phyloP scores from a whole-genome alignment of 2,797 vertebrate genomes.

The Acanthornis magna region DNA sequence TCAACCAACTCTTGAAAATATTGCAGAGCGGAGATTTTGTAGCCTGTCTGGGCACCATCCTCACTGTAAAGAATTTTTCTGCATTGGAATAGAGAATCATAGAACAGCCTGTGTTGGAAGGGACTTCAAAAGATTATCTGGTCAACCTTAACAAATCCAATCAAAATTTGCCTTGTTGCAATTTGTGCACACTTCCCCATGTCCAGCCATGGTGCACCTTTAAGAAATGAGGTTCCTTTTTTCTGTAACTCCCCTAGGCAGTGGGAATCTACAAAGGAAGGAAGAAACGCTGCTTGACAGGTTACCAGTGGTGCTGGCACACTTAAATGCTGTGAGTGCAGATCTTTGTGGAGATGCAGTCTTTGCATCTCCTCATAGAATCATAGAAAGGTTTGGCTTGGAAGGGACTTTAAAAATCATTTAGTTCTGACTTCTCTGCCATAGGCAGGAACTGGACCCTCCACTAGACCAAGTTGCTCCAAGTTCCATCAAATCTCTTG shows the following conservation, averaged over 20 bases:
- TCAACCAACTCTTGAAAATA: not conserved
- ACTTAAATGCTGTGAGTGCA: not conserved
- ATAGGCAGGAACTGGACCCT: not conserved
- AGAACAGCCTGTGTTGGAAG: not conserved
- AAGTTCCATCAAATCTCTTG: not conserved
- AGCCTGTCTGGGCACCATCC: not conserved
- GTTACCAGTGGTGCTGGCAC: not conserved
- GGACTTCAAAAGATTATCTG: not conserved
- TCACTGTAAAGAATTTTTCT: not conserved
- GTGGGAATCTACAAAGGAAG: not conserved
- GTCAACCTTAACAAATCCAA: not conserved
- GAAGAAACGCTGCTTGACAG: not conserved
- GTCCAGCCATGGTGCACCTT: not conserved
- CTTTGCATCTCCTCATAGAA: not conserved
- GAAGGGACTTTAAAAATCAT: not conserved
- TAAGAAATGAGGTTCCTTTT: not conserved
- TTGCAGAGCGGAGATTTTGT: fast-evolving
- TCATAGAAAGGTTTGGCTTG: not conserved
- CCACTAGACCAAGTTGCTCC: not conserved
- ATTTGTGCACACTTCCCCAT: not conserved
- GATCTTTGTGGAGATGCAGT: not conserved
- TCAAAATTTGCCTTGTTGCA: not conserved
- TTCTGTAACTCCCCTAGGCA: not conserved
- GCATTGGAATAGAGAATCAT: not conserved
- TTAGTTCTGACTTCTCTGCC: not conserved